Conservation (phyloP, 2,888 invertebrate genomes). For the Drosophila mettleri region DNA sequence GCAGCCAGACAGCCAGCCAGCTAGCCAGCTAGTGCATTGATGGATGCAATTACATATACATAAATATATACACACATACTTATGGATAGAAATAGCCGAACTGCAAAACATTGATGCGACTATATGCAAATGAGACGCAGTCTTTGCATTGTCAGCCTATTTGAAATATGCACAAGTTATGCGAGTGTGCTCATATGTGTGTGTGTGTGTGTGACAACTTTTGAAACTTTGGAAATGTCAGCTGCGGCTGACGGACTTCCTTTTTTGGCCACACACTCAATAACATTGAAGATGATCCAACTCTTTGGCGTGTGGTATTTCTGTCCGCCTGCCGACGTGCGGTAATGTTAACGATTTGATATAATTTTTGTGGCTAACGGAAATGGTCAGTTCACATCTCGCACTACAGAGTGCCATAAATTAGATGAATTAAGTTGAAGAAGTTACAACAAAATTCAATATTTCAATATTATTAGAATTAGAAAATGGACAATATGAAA, state of each 20-base stretch:
- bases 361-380: conserved; percentile 59
- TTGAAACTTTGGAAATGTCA: conserved; percentile 27
- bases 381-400: conserved; percentile 21
- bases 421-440: too few relatives aligned
- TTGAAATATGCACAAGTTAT: conserved; percentile 33
- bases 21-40: conserved; percentile 21
- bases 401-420: not conserved
- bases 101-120: conserved; percentile 13
- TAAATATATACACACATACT: not conserved
- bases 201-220: conserved; percentile 31
- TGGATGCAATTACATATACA: conserved; percentile 44
- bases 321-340: conserved; percentile 18
- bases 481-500: not conserved
- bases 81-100: not conserved
- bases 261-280: conserved; percentile 34
- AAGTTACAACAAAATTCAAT: not conserved
- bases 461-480: not conserved
- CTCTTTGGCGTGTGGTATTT: conserved; percentile 10
- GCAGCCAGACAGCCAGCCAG: conserved; percentile 11
- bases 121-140: conserved; percentile 51
- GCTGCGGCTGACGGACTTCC: conserved; percentile 30
- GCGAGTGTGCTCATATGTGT: conserved; percentile 3
- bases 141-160: conserved; percentile 32
- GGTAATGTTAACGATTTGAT: conserved; percentile 62
- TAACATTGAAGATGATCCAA: conserved; percentile 25